phyloP scores from a whole-genome alignment of 2,113 vertebrate species.

The Neotragus moschatus region DNA sequence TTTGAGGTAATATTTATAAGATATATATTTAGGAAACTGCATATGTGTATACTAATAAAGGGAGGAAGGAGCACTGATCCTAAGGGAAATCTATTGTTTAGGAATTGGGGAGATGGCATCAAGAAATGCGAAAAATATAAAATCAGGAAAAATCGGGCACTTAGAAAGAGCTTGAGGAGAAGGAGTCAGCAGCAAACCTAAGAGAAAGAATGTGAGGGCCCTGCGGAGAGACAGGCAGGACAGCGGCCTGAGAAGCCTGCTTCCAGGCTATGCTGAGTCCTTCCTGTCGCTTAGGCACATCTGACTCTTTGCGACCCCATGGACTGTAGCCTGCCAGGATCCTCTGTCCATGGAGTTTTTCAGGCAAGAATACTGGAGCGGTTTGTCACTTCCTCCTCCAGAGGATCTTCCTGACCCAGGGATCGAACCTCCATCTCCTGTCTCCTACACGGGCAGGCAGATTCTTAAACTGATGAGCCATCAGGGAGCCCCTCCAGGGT shows the following conservation, averaged over 20 bases:
- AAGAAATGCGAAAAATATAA: neutral
- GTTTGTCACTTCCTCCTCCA: neutral
- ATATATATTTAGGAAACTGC: neutral
- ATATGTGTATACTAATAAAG: neutral
- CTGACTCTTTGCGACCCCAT: neutral
- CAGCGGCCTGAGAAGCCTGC: rapidly evolving
- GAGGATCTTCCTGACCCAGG: neutral
- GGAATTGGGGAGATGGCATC: neutral
- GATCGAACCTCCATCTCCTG: neutral
- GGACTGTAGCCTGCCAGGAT: neutral
- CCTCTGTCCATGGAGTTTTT: neutral
- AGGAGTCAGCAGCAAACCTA: neutral
- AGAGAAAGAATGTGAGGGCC: neutral
- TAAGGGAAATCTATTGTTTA: neutral
- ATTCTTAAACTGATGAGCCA: neutral
- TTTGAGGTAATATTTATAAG: neutral
- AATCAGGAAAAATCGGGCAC: neutral
- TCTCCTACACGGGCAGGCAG: neutral
- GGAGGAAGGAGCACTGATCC: neutral
- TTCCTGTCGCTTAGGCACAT: neutral
- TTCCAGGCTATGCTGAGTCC: neutral
- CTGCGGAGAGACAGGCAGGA: neutral
- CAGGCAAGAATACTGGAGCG: neutral
- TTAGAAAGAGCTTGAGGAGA: neutral
- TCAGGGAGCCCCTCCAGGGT: neutral